Base-by-base conservation (phyloP, 2,888 invertebrate species). In the Tenthredo amoena region DNA sequence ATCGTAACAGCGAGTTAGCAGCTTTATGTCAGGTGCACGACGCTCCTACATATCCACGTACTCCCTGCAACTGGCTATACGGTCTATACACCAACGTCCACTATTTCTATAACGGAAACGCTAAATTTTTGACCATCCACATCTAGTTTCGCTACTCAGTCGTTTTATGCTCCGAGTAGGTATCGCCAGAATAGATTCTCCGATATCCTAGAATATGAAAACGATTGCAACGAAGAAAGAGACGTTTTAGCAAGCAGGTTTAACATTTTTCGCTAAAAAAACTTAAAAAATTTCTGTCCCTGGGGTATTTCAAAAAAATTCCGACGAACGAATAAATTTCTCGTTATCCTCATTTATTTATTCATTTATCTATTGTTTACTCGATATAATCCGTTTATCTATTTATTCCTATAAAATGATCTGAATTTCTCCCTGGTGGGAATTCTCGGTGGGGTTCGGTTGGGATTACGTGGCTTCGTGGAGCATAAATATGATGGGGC, bases 1-100 rank as follows among this genome's bases (percentile, higher is more conserved):
- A 93, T 92, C 93, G 92, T 93, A 93, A 92, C 91, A 91, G 90
- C 90, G 91, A 92, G 92, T 92, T 91, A 91, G 91, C 89, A 87
- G 90, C 89, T 92, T 92, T 91, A 92, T 90, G 90, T 81, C 58
- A 58, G 74, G 74, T 43, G 40, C 43, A 37, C 55, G 18, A n/a
- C 47, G 77, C 77, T 55, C 18, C 18, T 31, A 7, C n/a, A 50
- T 40, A 34, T 77, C 50, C 15, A 21, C 37, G 26, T 77, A 77
- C 21, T 5, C 3, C 7, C 21, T 37, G 43, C 26, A n/a, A 47
- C 43, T 31, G 10, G 43, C 26, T 71, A 76, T 6, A 26, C 18
- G 26, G 26, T 26, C 26, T 47, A 3, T 47, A 15, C 72, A 47
- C 47, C 77, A 43, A 43, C 72, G 62, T 62, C 26, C 62, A 26